Base-by-base conservation (phyloP, 2,797 vertebrate genomes). In the Enteromius afrohamiltoni region DNA sequence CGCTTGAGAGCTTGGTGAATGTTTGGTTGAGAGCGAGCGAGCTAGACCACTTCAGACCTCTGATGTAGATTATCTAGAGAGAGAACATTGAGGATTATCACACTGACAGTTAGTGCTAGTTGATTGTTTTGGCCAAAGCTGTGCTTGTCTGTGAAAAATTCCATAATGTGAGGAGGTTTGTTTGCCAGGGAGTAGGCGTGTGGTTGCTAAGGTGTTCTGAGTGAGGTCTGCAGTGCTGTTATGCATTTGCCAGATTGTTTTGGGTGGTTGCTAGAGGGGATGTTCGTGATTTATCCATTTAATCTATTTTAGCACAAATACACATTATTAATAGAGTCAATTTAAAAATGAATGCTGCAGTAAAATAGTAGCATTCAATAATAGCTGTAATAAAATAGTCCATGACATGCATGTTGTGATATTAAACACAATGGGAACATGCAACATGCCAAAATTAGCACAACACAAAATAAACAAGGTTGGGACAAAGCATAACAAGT, bases 41-140 rank as follows among this genome's bases (percentile, higher is more conserved):
- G 65, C 1, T 3, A 29, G 64, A 80, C 55, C 76, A 83, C 76
- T 82, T 31, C 73, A 85, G 77, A 82, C 67, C 76, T 70, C 79
- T 85, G 47, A 60, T 64, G 70, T 73, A 85, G 53, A 80, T 82
- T 69, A 85, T 83, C 67, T 62, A 51, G 49, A n/a, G 17, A 29
- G 77, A 31, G 31, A 53, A 75, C 45, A 60, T 31, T 78, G 45
- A 80, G 80, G 79, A 83, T 86, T 85, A 79, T 19, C 49, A 62
- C 58, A 65, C n/a, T 85, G 40, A 80, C 73, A 17, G 47, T 74
- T 34, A 55, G 55, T 31, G 40, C 47, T 26, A 55, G 19, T 13
- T 76, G 14, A 53, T 73, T 26, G 40, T 68, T 81, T 49, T 51
- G 49, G 21, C 2, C 17, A 51, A 73, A 17, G 26, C 26, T 65